Evolutionary conservation across 1,140 invertebrate genomes (phyloP).

Genomic region (Druon quercuslanigerum): DNA sequence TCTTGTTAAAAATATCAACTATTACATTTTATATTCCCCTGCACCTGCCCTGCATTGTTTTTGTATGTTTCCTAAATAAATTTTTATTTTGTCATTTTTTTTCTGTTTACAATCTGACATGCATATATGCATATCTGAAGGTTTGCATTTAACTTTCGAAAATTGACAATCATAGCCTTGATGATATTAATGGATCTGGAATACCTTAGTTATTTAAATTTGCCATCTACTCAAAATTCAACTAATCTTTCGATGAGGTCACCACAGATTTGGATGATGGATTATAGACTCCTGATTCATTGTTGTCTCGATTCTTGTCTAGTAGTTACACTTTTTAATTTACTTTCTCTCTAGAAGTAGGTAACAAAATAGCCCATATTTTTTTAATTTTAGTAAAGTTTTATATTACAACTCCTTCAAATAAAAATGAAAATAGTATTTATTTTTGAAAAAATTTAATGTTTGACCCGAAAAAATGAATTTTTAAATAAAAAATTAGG

Average conservation of each 20-base stretch:
- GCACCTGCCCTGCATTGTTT: too few species aligned
- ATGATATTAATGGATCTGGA: constrained; percentile 19
- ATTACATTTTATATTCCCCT: too few species aligned
- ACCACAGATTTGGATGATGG: not conserved
- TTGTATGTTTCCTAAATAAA: too few species aligned
- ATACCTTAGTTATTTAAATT: not conserved
- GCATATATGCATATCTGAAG: constrained; percentile 26
- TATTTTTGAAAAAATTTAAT: too few species aligned
- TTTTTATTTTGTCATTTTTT: too few species aligned
- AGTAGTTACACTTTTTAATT: constrained; percentile 12
- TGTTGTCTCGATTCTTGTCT: not conserved
- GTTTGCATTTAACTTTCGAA: not conserved
- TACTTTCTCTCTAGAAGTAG: not conserved
- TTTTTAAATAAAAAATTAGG: too few species aligned
- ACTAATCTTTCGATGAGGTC: constrained; percentile 15
- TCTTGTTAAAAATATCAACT: too few species aligned
- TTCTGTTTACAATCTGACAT: not conserved
- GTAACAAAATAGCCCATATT: not conserved
- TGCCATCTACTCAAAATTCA: not conserved
- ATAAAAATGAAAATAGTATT: too few species aligned
- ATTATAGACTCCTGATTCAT: not conserved
- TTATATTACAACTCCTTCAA: too few species aligned
- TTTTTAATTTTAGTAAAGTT: too few species aligned
- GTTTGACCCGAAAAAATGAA: too few species aligned
- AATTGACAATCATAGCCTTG: constrained; percentile 35